phyloP scores from a whole-genome alignment of 2,888 invertebrate species.

The Cylindroiulus punctatus region DNA sequence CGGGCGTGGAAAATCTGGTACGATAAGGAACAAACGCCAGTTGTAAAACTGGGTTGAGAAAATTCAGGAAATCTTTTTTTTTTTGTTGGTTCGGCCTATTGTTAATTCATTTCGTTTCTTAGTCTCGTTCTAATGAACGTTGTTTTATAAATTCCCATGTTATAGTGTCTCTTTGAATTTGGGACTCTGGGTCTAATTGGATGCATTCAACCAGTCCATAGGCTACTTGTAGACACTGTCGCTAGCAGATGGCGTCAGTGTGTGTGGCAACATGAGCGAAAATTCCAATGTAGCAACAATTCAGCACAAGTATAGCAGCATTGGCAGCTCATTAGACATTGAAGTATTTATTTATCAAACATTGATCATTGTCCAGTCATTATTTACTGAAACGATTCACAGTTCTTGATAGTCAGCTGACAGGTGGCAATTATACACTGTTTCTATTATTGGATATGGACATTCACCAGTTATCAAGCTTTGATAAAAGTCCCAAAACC shows the following conservation, averaged over 20 bases:
- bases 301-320: background rate
- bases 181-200: background rate
- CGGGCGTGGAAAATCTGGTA: slow-evolving; percentile 7
- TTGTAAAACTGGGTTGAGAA: slow-evolving; percentile 26
- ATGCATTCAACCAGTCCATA: background rate
- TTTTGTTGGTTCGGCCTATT: background rate
- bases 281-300: background rate
- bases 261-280: background rate
- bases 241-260: background rate
- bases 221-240: background rate
- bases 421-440: no score
- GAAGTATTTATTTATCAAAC: background rate
- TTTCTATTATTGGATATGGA: no score
- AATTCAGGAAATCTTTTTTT: background rate
- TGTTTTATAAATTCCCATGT: background rate
- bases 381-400: no score
- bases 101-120: slow-evolving; percentile 25
- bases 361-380: background rate
- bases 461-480: no score
- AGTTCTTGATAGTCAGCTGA: no score
- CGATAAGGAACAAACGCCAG: background rate
- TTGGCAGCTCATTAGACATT: background rate
- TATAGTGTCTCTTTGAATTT: no score
- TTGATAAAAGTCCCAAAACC: no score
- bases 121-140: background rate